Conservation (phyloP, 2,797 vertebrate species). For the Peromyscus aztecus region DNA sequence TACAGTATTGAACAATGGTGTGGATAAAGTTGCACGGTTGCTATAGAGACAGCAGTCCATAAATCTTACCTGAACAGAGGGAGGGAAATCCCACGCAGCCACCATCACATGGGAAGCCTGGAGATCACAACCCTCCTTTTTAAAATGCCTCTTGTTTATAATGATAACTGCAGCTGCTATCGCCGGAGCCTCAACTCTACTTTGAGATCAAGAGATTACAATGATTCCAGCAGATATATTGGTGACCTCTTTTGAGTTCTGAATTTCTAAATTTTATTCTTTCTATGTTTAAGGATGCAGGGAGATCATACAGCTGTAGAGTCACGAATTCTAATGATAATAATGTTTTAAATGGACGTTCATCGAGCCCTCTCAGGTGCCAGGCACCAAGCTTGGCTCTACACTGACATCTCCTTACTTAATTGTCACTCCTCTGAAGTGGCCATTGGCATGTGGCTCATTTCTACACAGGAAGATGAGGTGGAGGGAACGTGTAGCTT, state of each 20-base stretch:
- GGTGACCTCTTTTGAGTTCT: not conserved
- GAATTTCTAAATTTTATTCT: conserved; percentile 17
- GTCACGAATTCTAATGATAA: not conserved
- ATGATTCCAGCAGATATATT: not conserved
- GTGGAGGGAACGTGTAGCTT: not conserved
- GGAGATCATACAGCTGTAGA: not conserved
- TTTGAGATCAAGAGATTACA: conserved; percentile 20
- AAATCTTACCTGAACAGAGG: not conserved
- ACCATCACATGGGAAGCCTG: not conserved
- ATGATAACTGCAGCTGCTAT: not conserved
- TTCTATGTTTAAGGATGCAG: not conserved
- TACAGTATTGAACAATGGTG: not conserved
- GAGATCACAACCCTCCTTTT: not conserved
- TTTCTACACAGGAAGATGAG: not conserved
- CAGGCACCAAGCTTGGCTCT: not conserved
- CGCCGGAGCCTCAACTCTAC: not conserved
- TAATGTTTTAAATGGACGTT: not conserved
- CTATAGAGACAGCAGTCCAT: not conserved
- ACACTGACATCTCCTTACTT: not conserved
- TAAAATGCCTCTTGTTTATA: not conserved
- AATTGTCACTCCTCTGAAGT: not conserved
- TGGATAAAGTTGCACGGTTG: not conserved
- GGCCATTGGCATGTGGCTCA: not conserved
- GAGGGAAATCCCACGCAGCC: not conserved
- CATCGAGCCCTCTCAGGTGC: not conserved